A percentile compares a stretch with the other conserved stretches of the same genome.
Conservation (phyloP, 2,113 vertebrate species). For the Pygoscelis adeliae region DNA sequence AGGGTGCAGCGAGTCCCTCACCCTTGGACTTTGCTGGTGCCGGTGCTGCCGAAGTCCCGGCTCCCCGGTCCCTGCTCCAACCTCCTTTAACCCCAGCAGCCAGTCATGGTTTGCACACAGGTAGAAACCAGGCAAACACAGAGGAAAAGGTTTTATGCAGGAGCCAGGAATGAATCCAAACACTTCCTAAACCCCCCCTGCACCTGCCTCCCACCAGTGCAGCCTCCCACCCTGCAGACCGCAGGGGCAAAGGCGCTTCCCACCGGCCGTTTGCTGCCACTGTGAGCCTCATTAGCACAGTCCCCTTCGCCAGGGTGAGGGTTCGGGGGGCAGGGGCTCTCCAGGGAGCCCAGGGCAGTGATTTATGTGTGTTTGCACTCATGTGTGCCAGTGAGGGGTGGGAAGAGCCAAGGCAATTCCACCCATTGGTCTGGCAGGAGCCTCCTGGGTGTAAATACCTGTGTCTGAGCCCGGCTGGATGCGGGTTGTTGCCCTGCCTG, state of each 20-base stretch:
- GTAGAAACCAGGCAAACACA: not conserved
- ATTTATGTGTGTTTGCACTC: not conserved
- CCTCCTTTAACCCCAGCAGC: not conserved
- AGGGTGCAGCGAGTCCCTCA: not conserved
- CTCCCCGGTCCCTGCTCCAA: not conserved
- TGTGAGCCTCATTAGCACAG: not conserved
- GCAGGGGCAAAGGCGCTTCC: rapidly evolving
- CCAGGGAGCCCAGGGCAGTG: not conserved
- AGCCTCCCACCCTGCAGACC: not conserved
- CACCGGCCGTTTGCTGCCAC: not conserved
- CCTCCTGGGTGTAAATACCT: not conserved
- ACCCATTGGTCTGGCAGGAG: not conserved
- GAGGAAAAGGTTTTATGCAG: not conserved
- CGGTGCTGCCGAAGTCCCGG: not conserved
- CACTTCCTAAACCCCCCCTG: not conserved
- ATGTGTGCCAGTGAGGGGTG: not conserved
- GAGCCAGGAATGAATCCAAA: not conserved
- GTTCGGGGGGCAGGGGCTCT: not conserved
- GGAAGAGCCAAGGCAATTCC: not conserved
- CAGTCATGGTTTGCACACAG: not conserved
- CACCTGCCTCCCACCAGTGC: not conserved
- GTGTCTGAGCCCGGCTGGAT: not conserved
- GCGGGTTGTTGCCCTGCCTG: not conserved
- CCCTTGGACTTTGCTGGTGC: not conserved
- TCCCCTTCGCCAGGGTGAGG: not conserved